phyloP scores from a whole-genome alignment of 2,888 invertebrate genomes.

The Altica lythri region DNA sequence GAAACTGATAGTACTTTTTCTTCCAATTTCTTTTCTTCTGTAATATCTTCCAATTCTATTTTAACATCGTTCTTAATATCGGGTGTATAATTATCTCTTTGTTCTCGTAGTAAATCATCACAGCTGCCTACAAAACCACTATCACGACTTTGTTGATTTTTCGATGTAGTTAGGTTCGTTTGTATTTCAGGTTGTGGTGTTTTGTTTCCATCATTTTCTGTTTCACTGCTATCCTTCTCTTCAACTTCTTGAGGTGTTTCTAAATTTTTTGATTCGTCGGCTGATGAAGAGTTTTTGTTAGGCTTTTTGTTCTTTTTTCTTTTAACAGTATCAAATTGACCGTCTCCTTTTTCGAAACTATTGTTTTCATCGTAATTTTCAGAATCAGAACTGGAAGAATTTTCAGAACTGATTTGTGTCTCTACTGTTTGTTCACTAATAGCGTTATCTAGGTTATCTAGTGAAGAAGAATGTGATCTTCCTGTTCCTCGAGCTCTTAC shows the following conservation, averaged over 20 bases:
- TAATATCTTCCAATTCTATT: conserved; percentile 63
- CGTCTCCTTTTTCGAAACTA: conserved; percentile 72
- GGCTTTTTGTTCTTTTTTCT: conserved; percentile 81
- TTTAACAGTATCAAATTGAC: conserved; percentile 81
- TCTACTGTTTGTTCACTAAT: conserved; percentile 50
- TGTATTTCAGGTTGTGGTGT: conserved; percentile 70
- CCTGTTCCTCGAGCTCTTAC: conserved; percentile 84
- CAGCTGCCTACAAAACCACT: conserved; percentile 89
- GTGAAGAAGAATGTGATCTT: conserved; percentile 78
- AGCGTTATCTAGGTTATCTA: conserved; percentile 71
- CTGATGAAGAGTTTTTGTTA: conserved; percentile 59
- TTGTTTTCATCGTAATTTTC: conserved; percentile 71
- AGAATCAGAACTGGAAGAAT: conserved; percentile 72
- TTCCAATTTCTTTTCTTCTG: conserved; percentile 65
- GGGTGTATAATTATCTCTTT: conserved; percentile 58
- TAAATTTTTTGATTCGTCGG: conserved; percentile 66
- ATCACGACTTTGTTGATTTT: conserved; percentile 83
- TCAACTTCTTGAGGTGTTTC: conserved; percentile 67
- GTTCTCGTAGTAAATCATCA: conserved; percentile 78
- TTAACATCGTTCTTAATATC: conserved; percentile 50
- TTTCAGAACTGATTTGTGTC: conserved; percentile 62
- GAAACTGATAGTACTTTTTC: conserved; percentile 48
- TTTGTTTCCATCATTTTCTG: conserved; percentile 68
- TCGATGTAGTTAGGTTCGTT: conserved; percentile 63
- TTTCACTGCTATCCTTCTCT: conserved; percentile 62